Percentiles rank a stretch among this genome's conserved stretches.
These are phyloP conservation scores for Pandemis heparana DNA, from an alignment of 2,888 invertebrate genomes.

Conservation along the genomic window DNA sequence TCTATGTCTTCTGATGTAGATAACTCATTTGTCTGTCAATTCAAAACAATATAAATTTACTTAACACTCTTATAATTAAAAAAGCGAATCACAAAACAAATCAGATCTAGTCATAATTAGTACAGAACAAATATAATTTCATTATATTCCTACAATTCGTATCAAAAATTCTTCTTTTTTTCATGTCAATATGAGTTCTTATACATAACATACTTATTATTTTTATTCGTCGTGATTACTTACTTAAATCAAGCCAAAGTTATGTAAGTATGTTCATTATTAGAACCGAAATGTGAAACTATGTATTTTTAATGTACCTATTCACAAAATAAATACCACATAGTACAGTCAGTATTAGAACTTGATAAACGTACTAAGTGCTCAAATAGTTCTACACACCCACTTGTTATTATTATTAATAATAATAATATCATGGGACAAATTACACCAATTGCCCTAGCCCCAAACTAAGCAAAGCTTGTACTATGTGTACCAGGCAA, in stretches of 20 bases:
- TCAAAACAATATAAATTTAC: slow-evolving; percentile 34
- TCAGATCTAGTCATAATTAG: slow-evolving; percentile 37
- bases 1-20: background rate
- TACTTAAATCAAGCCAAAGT: background rate
- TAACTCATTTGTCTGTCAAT: slow-evolving; percentile 23
- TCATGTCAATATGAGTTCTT: slow-evolving; percentile 24
- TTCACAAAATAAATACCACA: too few species aligned
- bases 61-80: slow-evolving; percentile 34
- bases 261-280: background rate
- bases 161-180: slow-evolving; percentile 28
- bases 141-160: slow-evolving; percentile 38
- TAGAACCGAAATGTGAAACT: slow-evolving; percentile 6
- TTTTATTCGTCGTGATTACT: slow-evolving; percentile 16
- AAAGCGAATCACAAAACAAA: slow-evolving; percentile 40
- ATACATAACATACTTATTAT: background rate
- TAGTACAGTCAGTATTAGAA: too few species aligned
- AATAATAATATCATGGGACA: too few species aligned
- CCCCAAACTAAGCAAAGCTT: too few species aligned
- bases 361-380: too few species aligned
- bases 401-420: too few species aligned
- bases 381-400: too few species aligned
- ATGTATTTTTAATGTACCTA: background rate
- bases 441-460: too few species aligned
- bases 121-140: slow-evolving; percentile 51
- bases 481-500: too few species aligned